Conservation (phyloP, 53 echinoderm and acorn worm genomes). For the Paelopatides confundens region DNA sequence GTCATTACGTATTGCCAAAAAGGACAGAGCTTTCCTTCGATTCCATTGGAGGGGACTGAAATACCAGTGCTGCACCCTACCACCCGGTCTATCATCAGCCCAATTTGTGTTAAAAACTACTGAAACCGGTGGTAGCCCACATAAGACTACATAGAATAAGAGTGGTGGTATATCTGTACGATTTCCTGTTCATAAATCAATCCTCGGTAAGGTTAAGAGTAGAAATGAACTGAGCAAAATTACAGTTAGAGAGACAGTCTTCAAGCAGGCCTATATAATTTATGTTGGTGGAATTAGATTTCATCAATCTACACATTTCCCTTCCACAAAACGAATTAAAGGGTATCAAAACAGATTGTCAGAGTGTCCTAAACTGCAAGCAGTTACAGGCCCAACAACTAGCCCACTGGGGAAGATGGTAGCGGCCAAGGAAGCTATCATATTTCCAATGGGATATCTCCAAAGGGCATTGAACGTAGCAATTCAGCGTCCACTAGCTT, state of each 20-base stretch:
- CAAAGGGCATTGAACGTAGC: neutral
- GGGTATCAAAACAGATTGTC: conserved; percentile 2
- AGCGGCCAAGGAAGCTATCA: conserved; percentile 13
- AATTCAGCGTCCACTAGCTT: neutral
- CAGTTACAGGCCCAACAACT: neutral
- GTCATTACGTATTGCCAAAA: neutral
- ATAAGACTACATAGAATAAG: neutral
- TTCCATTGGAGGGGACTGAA: neutral
- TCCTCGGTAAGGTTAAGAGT: neutral
- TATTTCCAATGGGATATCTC: neutral
- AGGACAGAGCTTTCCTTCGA: neutral
- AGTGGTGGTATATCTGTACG: neutral
- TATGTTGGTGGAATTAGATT: neutral
- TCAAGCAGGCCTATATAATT: too few relatives aligned
- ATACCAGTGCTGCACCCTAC: conserved; percentile 6
- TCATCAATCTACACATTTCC: neutral
- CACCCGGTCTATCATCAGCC: neutral
- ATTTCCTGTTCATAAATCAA: conserved; percentile 18
- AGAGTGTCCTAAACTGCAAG: neutral
- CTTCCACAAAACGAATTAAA: neutral
- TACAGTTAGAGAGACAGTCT: too few relatives aligned
- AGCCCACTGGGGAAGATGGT: conserved; percentile 22
- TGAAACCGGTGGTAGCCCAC: neutral
- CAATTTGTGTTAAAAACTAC: conserved; percentile 4
- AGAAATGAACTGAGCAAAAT: neutral